phyloP scores from a whole-genome alignment of 2,888 invertebrate genomes.

The Ctena decussata region DNA sequence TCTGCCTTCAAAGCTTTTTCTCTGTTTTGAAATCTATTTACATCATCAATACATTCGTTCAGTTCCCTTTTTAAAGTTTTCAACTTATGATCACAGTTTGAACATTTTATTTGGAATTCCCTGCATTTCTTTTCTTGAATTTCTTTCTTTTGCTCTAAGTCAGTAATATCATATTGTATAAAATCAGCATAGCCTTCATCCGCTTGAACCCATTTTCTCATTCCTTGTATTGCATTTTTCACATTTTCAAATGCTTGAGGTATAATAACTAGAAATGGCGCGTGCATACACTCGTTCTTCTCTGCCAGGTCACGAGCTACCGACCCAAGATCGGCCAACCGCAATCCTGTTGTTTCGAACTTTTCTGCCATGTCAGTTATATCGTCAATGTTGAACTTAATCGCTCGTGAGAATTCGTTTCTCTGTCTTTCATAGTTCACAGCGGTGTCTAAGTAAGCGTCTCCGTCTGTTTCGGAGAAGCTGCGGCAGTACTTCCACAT shows the following conservation, averaged over 20 bases:
- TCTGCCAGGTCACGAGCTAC: constrained; percentile 76
- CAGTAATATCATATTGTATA: constrained; percentile 75
- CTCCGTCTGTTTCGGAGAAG: constrained; percentile 74
- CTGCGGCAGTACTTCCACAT: constrained; percentile 81
- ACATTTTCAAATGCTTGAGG: constrained; percentile 80
- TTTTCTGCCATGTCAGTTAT: constrained; percentile 77
- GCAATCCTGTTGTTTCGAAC: constrained; percentile 77
- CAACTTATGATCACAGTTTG: constrained; percentile 74
- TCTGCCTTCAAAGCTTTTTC: constrained; percentile 71
- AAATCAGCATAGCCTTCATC: constrained; percentile 79
- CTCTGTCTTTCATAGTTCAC: constrained; percentile 80
- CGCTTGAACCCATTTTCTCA: constrained; percentile 79
- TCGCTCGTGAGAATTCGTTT: constrained; percentile 72
- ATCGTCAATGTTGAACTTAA: constrained; percentile 72
- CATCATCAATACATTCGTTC: constrained; percentile 67
- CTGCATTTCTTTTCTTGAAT: constrained; percentile 56
- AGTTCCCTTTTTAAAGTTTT: constrained; percentile 71
- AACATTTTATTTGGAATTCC: constrained; percentile 73
- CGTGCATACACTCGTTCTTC: constrained; percentile 73
- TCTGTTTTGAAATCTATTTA: constrained; percentile 71
- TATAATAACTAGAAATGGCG: constrained; percentile 79
- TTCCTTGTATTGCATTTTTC: constrained; percentile 61
- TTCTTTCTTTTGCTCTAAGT: constrained; percentile 74
- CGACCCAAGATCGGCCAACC: constrained; percentile 74
- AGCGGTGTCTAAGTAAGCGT: constrained; percentile 79